Percentiles rank a stretch among this genome's conserved stretches.
phyloP scores from a whole-genome alignment of 2,797 vertebrate species.

The Danio choprae region DNA sequence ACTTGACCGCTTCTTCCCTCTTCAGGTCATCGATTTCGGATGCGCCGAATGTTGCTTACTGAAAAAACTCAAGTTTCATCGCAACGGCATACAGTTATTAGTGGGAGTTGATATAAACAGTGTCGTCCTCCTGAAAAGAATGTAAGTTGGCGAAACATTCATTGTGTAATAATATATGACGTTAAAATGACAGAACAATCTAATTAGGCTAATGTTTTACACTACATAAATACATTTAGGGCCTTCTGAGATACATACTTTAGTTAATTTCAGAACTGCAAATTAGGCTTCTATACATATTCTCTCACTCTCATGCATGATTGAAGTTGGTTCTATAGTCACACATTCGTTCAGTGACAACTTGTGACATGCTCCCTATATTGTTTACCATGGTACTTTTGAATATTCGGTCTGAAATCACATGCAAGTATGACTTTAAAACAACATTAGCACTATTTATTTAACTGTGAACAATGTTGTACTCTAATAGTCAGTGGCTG shows the following conservation, averaged over 20 bases:
- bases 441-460: too few relatives aligned
- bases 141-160: conserved; percentile 72
- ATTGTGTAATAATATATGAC: neutral
- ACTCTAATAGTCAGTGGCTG: too few relatives aligned
- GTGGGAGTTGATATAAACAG: conserved; percentile 86
- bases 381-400: too few relatives aligned
- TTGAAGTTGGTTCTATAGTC: too few relatives aligned
- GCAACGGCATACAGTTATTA: conserved; percentile 81
- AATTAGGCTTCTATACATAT: neutral
- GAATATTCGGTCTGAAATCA: too few relatives aligned
- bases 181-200: neutral
- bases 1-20: neutral
- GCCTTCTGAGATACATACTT: neutral
- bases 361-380: too few relatives aligned
- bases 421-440: too few relatives aligned
- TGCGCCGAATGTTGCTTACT: conserved; percentile 86
- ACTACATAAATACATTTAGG: neutral
- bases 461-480: too few relatives aligned
- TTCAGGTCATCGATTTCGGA: conserved; percentile 90
- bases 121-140: conserved; percentile 74
- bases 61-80: conserved; percentile 83
- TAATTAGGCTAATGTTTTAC: neutral
- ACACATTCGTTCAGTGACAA: too few relatives aligned
- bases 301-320: too few relatives aligned
- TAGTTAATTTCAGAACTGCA: neutral